Percentiles rank a stretch among this genome's conserved stretches.
These are phyloP conservation scores for Ctenomys sociabilis DNA, from an alignment of 2,113 vertebrate species.

Conservation along the genomic window DNA sequence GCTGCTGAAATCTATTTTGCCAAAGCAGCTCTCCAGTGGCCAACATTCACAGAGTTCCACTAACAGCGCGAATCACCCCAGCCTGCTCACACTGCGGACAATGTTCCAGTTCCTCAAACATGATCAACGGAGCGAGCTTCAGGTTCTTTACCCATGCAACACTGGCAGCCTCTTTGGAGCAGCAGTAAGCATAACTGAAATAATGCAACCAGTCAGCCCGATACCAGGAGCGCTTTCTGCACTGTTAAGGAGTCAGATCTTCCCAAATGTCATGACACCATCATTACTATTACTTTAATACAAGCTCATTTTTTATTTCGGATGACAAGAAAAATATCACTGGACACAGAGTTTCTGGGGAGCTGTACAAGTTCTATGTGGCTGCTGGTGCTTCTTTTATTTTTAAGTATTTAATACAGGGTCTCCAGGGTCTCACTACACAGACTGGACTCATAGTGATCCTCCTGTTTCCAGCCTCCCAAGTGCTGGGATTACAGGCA, in stretches of 20 bases:
- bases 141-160: background rate
- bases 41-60: conserved; percentile 24
- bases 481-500: too few species aligned
- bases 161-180: background rate
- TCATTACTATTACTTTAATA: background rate
- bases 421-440: too few species aligned
- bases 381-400: too few species aligned
- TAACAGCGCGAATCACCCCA: background rate
- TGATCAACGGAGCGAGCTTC: background rate
- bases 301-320: background rate
- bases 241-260: background rate
- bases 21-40: conserved; percentile 52
- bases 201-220: accelerated
- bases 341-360: background rate
- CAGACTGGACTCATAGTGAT: too few species aligned
- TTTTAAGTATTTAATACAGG: too few species aligned
- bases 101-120: background rate
- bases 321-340: background rate
- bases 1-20: conserved; percentile 33
- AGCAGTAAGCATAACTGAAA: background rate
- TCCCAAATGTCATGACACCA: background rate
- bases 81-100: background rate
- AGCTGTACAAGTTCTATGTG: background rate
- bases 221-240: background rate
- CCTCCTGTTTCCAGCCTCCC: too few species aligned